phyloP scores from a whole-genome alignment of 1,140 invertebrate species.

The Liolophura sinensis region DNA sequence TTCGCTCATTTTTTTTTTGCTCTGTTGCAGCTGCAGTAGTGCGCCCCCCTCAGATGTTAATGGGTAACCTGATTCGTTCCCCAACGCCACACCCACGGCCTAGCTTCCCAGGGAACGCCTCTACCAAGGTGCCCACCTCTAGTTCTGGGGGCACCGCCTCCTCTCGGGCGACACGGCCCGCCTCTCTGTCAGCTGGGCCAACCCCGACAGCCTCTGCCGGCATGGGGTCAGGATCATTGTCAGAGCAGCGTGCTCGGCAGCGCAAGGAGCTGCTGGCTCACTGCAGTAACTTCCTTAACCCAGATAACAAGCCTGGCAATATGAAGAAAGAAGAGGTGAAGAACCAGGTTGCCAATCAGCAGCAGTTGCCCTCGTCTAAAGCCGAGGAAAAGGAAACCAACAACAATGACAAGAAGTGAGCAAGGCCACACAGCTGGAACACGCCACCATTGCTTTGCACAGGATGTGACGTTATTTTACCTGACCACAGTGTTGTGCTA shows the following conservation, averaged over 20 bases:
- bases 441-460: too few relatives aligned
- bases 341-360: too few relatives aligned
- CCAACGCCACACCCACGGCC: conserved; percentile 1
- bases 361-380: background rate
- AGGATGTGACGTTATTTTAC: too few relatives aligned
- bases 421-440: too few relatives aligned
- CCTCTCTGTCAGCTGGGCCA: conserved; percentile 4
- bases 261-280: conserved; percentile 39
- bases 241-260: conserved; percentile 43
- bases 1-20: too few relatives aligned
- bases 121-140: conserved; percentile 6
- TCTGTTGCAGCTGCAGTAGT: background rate
- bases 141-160: conserved; percentile 6
- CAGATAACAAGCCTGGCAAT: conserved; percentile 32
- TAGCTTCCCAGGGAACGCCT: conserved; percentile 9
- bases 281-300: conserved; percentile 44
- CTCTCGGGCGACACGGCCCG: background rate
- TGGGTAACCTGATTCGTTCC: background rate
- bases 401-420: background rate
- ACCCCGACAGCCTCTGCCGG: background rate
- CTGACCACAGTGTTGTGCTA: too few relatives aligned
- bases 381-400: conserved; percentile 6
- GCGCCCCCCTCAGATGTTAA: conserved; percentile 1
- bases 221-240: conserved; percentile 12
- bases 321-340: background rate